phyloP scores from a whole-genome alignment of 2,113 vertebrate species.

The Pithys albifrons region DNA sequence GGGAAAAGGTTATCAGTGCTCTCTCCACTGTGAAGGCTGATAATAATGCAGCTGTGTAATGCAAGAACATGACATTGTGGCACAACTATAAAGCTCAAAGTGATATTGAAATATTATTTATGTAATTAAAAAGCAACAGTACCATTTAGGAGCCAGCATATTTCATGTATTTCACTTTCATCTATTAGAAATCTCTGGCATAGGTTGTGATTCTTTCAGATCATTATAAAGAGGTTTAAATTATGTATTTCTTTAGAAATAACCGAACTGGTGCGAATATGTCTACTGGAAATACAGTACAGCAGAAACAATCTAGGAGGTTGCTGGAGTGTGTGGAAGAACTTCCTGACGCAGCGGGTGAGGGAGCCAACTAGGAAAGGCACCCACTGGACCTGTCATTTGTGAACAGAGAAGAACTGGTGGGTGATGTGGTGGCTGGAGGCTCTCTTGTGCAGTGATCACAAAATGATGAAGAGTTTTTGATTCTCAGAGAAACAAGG shows the following conservation, averaged over 20 bases:
- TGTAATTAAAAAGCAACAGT: conserved; percentile 22
- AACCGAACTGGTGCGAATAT: background rate
- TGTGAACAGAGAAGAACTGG: background rate
- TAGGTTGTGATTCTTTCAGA: conserved; percentile 20
- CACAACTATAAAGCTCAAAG: conserved; percentile 28
- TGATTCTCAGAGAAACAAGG: background rate
- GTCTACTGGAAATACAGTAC: background rate
- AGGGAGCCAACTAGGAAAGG: background rate
- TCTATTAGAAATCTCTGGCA: conserved; percentile 27
- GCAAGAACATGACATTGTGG: background rate
- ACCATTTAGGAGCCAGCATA: background rate
- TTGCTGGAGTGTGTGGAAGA: background rate
- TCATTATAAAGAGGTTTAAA: conserved; percentile 10
- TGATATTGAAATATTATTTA: conserved; percentile 30
- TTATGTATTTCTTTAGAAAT: conserved; percentile 25
- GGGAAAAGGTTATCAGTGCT: background rate
- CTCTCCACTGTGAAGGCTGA: background rate
- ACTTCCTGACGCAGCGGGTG: background rate
- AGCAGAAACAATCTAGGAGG: background rate
- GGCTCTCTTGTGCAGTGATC: background rate
- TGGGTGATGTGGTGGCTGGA: background rate
- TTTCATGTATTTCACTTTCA: conserved; percentile 42
- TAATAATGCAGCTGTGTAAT: background rate
- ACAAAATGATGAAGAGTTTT: background rate
- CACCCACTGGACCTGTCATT: background rate